Conservation (phyloP, 1,140 invertebrate species). For the Leptonema lineaticorne region DNA sequence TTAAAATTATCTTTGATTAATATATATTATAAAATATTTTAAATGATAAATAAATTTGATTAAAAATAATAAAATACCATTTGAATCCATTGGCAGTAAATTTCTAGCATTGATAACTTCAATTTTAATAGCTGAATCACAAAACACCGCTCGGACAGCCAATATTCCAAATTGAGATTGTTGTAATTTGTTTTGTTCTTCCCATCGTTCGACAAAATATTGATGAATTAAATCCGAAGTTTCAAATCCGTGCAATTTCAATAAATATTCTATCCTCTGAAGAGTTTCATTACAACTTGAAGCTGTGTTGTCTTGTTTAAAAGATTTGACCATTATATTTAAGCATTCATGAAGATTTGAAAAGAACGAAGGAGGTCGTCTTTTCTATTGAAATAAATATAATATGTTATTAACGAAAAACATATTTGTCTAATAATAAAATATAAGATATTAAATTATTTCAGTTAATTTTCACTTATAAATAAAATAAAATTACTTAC, state of each 20-base stretch:
- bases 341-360: constrained; percentile 84
- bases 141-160: constrained; percentile 68
- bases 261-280: constrained; percentile 65
- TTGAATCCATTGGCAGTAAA: constrained; percentile 82
- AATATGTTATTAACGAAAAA: too few relatives aligned
- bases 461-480: background rate
- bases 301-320: constrained; percentile 70
- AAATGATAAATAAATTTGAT: background rate
- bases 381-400: constrained; percentile 63
- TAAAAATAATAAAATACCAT: constrained; percentile 66
- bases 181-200: constrained; percentile 63
- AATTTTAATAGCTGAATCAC: constrained; percentile 61
- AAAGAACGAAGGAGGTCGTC: constrained; percentile 83
- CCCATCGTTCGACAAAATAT: constrained; percentile 73
- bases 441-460: background rate
- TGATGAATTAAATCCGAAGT: constrained; percentile 84
- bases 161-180: constrained; percentile 68
- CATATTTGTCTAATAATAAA: too few relatives aligned
- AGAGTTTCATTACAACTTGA: constrained; percentile 59
- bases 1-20: constrained; percentile 3
- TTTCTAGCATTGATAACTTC: constrained; percentile 89
- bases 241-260: constrained; percentile 82
- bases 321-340: constrained; percentile 81
- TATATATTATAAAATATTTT: constrained; percentile 13
- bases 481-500: constrained; percentile 51